Evolutionary conservation across 2,113 vertebrate genomes (phyloP).

Genomic region (Camelus bactrianus): DNA sequence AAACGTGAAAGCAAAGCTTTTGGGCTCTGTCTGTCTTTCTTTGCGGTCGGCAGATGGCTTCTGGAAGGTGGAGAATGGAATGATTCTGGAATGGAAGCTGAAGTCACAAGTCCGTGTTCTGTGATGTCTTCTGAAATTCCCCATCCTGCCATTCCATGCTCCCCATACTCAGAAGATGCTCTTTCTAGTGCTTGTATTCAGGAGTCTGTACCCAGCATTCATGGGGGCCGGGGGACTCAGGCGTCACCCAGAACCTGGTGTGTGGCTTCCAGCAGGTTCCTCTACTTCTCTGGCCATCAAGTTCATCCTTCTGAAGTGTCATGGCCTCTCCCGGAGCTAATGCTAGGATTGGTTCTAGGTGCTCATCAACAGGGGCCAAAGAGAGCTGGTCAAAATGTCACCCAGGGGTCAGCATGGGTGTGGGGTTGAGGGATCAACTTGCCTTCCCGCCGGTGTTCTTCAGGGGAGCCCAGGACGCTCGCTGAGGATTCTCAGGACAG

Average conservation of each 20-base stretch:
- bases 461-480: not conserved
- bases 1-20: conserved; percentile 67
- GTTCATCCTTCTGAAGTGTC: not conserved
- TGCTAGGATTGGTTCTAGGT: not conserved
- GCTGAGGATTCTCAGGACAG: not conserved
- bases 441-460: not conserved
- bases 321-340: not conserved
- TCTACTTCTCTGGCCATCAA: not conserved
- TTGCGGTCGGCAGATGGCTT: not conserved
- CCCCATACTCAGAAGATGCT: not conserved
- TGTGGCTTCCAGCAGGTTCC: not conserved
- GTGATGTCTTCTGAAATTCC: not conserved
- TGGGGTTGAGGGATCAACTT: not conserved
- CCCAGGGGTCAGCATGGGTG: not conserved
- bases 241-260: not conserved
- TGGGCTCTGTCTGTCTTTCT: conserved; percentile 31
- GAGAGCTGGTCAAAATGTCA: not conserved
- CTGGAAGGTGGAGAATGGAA: not conserved
- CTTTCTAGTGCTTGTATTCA: not conserved
- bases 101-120: not conserved
- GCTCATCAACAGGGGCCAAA: not conserved
- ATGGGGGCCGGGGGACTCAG: rapidly evolving
- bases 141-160: not conserved
- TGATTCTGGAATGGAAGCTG: not conserved
- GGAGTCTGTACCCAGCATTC: not conserved